Conservation (phyloP, 2,888 invertebrate genomes). For the Acanthoscelides obtectus region DNA sequence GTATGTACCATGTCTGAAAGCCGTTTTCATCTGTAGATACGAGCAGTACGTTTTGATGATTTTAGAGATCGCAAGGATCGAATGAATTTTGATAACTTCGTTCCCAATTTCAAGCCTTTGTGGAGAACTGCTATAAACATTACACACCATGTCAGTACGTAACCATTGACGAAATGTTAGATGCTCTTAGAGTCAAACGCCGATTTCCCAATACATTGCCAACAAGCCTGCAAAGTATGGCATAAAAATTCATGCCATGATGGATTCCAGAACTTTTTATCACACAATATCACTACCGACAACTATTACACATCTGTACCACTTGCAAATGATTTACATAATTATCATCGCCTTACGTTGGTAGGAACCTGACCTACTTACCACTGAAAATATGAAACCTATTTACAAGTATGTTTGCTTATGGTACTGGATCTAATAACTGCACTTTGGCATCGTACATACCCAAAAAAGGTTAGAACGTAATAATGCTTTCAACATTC, state of each 20-base stretch:
- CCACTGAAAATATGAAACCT: conserved; percentile 6
- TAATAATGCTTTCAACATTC: conserved; percentile 22
- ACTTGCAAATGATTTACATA: conserved; percentile 14
- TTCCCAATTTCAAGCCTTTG: conserved; percentile 27
- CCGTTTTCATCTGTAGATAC: conserved; percentile 20
- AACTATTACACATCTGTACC: conserved; percentile 20
- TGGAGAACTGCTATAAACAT: conserved; percentile 29
- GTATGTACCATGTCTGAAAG: conserved; percentile 15
- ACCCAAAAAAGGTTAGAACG: conserved; percentile 21
- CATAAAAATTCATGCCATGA: conserved; percentile 29
- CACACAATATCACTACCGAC: conserved; percentile 26
- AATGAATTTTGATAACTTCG: conserved; percentile 20
- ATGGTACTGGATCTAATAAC: conserved; percentile 3
- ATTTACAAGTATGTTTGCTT: conserved; percentile 19
- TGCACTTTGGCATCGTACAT: conserved; percentile 11
- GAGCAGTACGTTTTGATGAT: conserved; percentile 21
- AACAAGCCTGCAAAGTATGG: conserved; percentile 34
- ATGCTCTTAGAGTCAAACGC: conserved; percentile 29
- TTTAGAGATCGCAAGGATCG: conserved; percentile 10
- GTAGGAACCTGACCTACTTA: conserved; percentile 22
- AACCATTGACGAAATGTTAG: conserved; percentile 31
- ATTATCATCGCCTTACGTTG: conserved; percentile 21
- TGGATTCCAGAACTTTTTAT: conserved; percentile 30
- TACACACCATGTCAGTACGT: conserved; percentile 21
- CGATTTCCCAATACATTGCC: conserved; percentile 33